phyloP scores from a whole-genome alignment of 1,140 invertebrate genomes.

The Trichonephila inaurata region DNA sequence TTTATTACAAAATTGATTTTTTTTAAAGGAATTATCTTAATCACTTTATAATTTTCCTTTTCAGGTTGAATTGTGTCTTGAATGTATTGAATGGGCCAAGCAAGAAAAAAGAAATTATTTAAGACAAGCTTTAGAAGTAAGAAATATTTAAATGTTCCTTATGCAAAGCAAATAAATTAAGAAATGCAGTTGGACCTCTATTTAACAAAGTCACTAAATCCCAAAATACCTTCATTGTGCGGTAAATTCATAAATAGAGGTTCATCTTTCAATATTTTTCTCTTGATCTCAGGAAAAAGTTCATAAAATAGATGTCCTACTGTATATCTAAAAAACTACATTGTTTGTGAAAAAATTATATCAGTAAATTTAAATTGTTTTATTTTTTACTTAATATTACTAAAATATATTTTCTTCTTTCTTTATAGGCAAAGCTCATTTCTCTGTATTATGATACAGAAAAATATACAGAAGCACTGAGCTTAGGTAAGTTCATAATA shows the following conservation, averaged over 20 bases:
- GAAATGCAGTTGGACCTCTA: too few species aligned
- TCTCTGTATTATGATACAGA: constrained; percentile 96
- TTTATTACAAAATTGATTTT: background rate
- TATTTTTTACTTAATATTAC: too few species aligned
- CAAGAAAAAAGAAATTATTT: constrained; percentile 98
- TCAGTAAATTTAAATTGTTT: too few species aligned
- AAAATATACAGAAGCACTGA: constrained; percentile 92
- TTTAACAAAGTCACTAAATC: too few species aligned
- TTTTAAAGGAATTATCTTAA: background rate
- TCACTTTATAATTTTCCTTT: background rate
- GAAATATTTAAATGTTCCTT: background rate
- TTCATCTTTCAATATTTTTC: too few species aligned
- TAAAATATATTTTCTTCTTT: background rate
- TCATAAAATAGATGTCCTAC: too few species aligned
- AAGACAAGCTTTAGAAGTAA: constrained; percentile 93
- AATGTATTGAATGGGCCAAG: constrained; percentile 99
- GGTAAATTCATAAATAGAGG: too few species aligned
- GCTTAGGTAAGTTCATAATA: constrained; percentile 82
- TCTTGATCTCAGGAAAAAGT: too few species aligned
- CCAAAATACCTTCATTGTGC: too few species aligned
- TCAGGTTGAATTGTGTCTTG: constrained; percentile 86
- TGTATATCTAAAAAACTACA: too few species aligned
- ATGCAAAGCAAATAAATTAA: too few species aligned
- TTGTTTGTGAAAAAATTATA: too few species aligned
- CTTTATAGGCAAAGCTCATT: constrained; percentile 88